Evolutionary conservation across 2,888 invertebrate genomes (phyloP), one percentile per base, ranked within the genome.

Genomic region (Choristoneura rosaceana): DNA sequence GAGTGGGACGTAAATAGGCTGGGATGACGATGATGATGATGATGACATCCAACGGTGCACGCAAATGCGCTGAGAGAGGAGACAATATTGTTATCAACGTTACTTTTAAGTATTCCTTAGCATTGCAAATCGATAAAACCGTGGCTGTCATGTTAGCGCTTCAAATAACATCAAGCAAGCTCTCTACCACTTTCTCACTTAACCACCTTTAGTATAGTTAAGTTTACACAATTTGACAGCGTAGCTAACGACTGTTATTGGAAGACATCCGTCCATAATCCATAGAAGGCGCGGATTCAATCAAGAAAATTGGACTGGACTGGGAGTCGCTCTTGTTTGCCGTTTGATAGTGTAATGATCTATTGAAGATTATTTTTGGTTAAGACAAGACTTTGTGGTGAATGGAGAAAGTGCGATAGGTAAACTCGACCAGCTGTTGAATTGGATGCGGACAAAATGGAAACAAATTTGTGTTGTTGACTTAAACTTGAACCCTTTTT

Each of bases 221-320:
- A 43, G 58, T 59, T 67, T 59, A 66, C 41, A 61, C 41, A 33
- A 52, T 55, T 41, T 52, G 62, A 69, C 69, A 43, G 62, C 34
- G 58, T 41, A 52, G 17, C 62, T 67, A 67, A 67, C 69, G 69
- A 62, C 61, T 52, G 52, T 69, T 62, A 25, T 52, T 62, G 52
- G 60, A 50, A 60, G 68, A 62, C 69, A 50, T 61, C 55, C 69
- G 69, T 62, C 50, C 62, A 62, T 64, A 68, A 38, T 55, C 69
- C 69, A 69, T 62, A 69, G 41, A 69, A 69, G 69, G 69, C 33
- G 41, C 10, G 61, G 60, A 41, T 47, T 69, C 47, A 69, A 69
- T 69, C 61, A 69, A 62, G 52, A 62, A 62, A 69, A 62, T 69
- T 62, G 69, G 62, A 62, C 52, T 25, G 38, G 25, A 34, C 45